Percentiles rank a stretch among this genome's conserved stretches.
These are phyloP conservation scores for Eupithecia abbreviata DNA, from an alignment of 2,888 invertebrate genomes.

Conservation along the genomic window DNA sequence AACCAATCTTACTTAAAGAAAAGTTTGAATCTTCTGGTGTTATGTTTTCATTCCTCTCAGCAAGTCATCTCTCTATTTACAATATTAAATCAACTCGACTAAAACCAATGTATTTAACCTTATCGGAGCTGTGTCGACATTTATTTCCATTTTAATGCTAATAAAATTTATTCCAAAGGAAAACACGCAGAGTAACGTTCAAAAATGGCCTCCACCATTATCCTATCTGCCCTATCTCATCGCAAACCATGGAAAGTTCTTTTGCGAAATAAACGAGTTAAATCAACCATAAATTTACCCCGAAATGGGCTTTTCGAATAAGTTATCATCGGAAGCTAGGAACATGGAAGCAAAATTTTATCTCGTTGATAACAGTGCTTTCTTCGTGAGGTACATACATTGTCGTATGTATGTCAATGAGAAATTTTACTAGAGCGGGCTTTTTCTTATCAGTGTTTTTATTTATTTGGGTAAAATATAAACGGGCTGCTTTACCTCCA, in stretches of 20 bases:
- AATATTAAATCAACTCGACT: conserved; percentile 10
- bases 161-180: conserved; percentile 36
- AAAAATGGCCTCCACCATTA: conserved; percentile 49
- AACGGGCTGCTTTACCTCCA: not conserved
- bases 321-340: conserved; percentile 77
- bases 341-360: conserved; percentile 66
- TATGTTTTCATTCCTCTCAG: not conserved
- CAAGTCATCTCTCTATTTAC: not conserved
- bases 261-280: conserved; percentile 71
- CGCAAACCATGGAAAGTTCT: conserved; percentile 62
- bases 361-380: conserved; percentile 62
- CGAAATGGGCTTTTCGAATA: conserved; percentile 72
- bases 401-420: conserved; percentile 32
- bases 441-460: conserved; percentile 12
- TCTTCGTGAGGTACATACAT: conserved; percentile 31
- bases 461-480: not conserved
- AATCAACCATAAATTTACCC: conserved; percentile 74
- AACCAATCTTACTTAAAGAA: not conserved
- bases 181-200: conserved; percentile 44
- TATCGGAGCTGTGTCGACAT: conserved; percentile 26
- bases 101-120: conserved; percentile 18
- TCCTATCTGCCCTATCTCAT: conserved; percentile 58
- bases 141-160: conserved; percentile 34
- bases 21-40: not conserved
- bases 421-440: conserved; percentile 19